phyloP scores from a whole-genome alignment of 2,797 vertebrate genomes.

The Myoxocephalus aenaeus region DNA sequence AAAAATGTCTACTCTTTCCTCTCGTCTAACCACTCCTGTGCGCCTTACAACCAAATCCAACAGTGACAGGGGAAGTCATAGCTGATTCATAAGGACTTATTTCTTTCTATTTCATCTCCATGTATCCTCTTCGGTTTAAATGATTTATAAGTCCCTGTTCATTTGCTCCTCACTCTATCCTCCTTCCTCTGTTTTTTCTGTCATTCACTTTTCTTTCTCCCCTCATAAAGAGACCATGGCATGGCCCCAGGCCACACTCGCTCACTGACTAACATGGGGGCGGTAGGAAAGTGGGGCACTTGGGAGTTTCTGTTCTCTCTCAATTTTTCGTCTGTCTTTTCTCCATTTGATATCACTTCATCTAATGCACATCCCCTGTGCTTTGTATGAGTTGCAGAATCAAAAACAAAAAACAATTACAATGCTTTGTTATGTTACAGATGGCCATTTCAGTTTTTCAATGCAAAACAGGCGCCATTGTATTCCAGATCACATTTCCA shows the following conservation, averaged over 20 bases:
- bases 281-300: conserved; percentile 30
- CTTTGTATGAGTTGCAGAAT: conserved; percentile 16
- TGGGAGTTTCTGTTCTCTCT: conserved; percentile 53
- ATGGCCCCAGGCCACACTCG: conserved; percentile 60
- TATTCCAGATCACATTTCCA: conserved; percentile 2
- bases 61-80: conserved; percentile 40
- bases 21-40: conserved; percentile 46
- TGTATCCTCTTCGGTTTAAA: conserved; percentile 29
- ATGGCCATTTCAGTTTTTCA: conserved; percentile 12
- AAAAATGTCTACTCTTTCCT: conserved; percentile 18
- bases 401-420: background rate
- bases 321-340: conserved; percentile 37
- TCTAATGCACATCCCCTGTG: conserved; percentile 28
- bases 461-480: conserved; percentile 5
- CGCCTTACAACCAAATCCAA: conserved; percentile 74
- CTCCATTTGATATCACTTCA: conserved; percentile 56
- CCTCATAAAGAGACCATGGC: conserved; percentile 52
- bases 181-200: conserved; percentile 23
- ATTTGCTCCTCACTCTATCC: conserved; percentile 20
- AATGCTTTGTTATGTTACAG: conserved; percentile 2
- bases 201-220: conserved; percentile 40
- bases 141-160: conserved; percentile 1
- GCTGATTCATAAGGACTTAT: conserved; percentile 46
- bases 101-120: conserved; percentile 20
- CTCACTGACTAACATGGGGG: conserved; percentile 40